These are phyloP conservation scores for Collichthys lucidus DNA, from an alignment of 2,113 vertebrate genomes.

Conservation along the genomic window DNA sequence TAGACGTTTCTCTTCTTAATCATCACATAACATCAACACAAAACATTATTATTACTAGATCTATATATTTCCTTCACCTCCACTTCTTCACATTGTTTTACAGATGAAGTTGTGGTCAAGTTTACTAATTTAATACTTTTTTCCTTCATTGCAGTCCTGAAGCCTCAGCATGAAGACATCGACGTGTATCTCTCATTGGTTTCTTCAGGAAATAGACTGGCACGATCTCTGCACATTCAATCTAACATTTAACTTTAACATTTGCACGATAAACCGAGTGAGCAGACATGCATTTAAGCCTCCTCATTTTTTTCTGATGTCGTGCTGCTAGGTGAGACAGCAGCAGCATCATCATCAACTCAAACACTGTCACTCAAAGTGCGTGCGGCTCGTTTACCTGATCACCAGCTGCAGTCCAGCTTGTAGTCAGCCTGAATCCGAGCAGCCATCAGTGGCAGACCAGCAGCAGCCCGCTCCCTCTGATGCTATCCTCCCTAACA, in stretches of 20 bases:
- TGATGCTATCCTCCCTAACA: neutral
- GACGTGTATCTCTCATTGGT: neutral
- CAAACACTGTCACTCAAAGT: neutral
- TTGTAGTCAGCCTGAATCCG: neutral
- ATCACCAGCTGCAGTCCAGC: neutral
- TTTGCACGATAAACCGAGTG: neutral
- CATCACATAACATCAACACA: neutral
- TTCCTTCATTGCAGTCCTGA: neutral
- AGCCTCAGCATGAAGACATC: neutral
- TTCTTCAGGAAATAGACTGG: neutral
- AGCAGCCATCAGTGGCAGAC: neutral
- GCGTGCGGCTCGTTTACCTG: conserved; percentile 41
- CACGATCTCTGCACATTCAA: neutral
- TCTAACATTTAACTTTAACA: neutral
- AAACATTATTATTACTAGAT: neutral
- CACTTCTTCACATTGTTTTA: neutral
- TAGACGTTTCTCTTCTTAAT: neutral
- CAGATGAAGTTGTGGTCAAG: neutral
- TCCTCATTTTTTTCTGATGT: neutral
- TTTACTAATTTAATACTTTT: neutral
- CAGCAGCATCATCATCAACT: neutral
- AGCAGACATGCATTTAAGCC: neutral
- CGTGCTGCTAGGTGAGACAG: neutral
- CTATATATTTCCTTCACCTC: neutral
- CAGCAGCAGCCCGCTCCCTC: neutral